phyloP scores from a whole-genome alignment of 1,140 invertebrate species.

The Asbolus verrucosus region DNA sequence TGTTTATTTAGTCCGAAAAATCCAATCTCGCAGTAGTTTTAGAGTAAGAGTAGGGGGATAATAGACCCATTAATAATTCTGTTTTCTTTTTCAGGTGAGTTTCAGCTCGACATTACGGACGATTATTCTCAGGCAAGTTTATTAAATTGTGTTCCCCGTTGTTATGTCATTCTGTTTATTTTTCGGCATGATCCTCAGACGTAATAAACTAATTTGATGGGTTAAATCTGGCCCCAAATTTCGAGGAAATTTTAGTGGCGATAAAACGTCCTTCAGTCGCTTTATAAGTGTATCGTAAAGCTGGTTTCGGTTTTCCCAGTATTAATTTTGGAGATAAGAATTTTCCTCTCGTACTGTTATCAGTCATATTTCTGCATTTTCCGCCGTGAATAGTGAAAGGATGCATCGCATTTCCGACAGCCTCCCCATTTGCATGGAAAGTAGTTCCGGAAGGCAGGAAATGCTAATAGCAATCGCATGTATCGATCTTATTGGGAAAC shows the following conservation, averaged over 20 bases:
- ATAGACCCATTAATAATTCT: conserved; percentile 27
- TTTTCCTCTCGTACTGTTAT: not conserved
- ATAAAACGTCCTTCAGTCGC: conserved; percentile 18
- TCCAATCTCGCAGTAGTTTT: not conserved
- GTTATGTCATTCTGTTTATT: conserved; percentile 4
- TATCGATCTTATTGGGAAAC: conserved; percentile 28
- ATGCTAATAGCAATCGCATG: conserved; percentile 17
- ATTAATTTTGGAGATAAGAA: not conserved
- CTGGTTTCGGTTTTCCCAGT: not conserved
- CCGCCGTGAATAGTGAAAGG: not conserved
- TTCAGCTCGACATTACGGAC: conserved; percentile 1
- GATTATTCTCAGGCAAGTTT: conserved; percentile 1
- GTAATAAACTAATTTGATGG: conserved; percentile 1
- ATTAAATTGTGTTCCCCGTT: not conserved
- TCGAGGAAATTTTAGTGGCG: conserved; percentile 17
- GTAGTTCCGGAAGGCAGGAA: conserved; percentile 9
- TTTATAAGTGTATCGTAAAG: conserved; percentile 27
- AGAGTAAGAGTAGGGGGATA: conserved; percentile 4
- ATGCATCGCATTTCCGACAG: not conserved
- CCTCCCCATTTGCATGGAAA: not conserved
- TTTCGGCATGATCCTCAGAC: not conserved
- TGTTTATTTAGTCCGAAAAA: not conserved
- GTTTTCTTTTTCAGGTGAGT: conserved; percentile 22
- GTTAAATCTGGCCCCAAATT: conserved; percentile 5
- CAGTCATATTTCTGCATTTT: not conserved